These are phyloP conservation scores for Melangyna quadrimaculata DNA, from an alignment of 2,888 invertebrate genomes.

Conservation along the genomic window DNA sequence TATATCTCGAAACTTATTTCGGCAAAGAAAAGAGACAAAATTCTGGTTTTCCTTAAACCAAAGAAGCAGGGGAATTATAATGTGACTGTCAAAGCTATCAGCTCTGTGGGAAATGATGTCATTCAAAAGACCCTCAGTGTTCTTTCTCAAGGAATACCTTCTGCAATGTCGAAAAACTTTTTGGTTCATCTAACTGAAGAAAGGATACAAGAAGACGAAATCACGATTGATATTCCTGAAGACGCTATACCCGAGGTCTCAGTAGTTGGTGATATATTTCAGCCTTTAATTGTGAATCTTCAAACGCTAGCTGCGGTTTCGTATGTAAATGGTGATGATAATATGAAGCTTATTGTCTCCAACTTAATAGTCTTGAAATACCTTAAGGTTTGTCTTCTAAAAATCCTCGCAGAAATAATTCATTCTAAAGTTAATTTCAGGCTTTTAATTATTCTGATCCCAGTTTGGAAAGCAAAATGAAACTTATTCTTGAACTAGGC, in stretches of 20 bases:
- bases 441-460: conserved; percentile 85
- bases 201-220: conserved; percentile 80
- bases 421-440: conserved; percentile 15
- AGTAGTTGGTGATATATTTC: conserved; percentile 83
- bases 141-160: conserved; percentile 87
- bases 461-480: conserved; percentile 84
- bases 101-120: conserved; percentile 81
- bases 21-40: conserved; percentile 28
- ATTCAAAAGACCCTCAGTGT: conserved; percentile 85
- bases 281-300: conserved; percentile 83
- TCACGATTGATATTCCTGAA: conserved; percentile 81
- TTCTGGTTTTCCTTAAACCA: conserved; percentile 88
- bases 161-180: conserved; percentile 85
- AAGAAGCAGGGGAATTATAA: conserved; percentile 86
- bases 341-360: conserved; percentile 85
- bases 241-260: conserved; percentile 82
- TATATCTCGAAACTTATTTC: conserved; percentile 5
- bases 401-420: not conserved
- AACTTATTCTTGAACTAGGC: conserved; percentile 87
- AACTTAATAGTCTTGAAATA: conserved; percentile 85
- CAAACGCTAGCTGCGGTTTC: conserved; percentile 84
- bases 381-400: conserved; percentile 81
- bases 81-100: conserved; percentile 86
- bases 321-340: conserved; percentile 87
- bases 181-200: conserved; percentile 85